A percentile compares a stretch with the other conserved stretches of the same genome.
Evolutionary conservation across 2,113 vertebrate species (phyloP).

Genomic region (Aegithalos caudatus): DNA sequence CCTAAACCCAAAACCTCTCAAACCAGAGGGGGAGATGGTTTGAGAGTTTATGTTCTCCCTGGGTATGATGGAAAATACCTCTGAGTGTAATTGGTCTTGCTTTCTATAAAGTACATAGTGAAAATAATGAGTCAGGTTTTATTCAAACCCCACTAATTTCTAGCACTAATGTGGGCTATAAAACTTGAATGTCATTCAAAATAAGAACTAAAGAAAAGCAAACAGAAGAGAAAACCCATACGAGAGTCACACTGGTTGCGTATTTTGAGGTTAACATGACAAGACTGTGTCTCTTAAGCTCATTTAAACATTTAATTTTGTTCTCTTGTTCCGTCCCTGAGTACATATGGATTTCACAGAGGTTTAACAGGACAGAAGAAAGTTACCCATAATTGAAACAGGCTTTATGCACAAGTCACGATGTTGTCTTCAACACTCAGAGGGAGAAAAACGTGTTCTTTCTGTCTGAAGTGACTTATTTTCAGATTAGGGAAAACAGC

Average conservation of each 20-base stretch:
- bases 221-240: background rate
- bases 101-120: background rate
- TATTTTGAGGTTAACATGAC: slow-evolving; percentile 26
- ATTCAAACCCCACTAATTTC: background rate
- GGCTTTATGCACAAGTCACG: background rate
- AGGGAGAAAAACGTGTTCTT: background rate
- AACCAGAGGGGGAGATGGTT: background rate
- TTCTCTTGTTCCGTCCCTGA: background rate
- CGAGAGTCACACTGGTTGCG: rapidly evolving
- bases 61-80: background rate
- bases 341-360: slow-evolving; percentile 6
- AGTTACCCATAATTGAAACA: background rate
- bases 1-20: background rate
- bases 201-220: background rate
- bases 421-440: background rate
- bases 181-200: background rate
- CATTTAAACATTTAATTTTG: slow-evolving; percentile 50
- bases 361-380: slow-evolving; percentile 33
- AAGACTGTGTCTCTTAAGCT: background rate
- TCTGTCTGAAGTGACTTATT: slow-evolving; percentile 7
- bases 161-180: background rate
- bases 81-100: background rate
- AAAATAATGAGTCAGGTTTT: background rate
- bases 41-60: background rate
- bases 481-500: slow-evolving; percentile 15